These are phyloP conservation scores for Aphelocoma californica DNA, from an alignment of 2,797 vertebrate genomes.

Conservation along the genomic window DNA sequence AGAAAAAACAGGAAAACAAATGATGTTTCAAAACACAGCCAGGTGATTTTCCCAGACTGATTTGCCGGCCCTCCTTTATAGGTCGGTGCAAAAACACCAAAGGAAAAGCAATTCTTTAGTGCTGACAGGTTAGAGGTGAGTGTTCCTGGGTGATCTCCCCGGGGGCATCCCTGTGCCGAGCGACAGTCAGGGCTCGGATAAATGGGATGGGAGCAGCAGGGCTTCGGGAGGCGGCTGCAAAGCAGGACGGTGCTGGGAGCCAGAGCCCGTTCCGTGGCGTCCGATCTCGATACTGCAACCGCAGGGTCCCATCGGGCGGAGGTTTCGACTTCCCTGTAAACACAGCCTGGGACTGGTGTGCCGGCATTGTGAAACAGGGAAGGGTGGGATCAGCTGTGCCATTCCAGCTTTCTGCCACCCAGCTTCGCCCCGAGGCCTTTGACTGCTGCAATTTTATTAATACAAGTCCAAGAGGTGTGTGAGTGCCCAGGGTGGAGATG, in stretches of 20 bases:
- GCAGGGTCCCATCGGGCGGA: fast-evolving
- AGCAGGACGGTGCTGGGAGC: not conserved
- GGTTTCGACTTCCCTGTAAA: not conserved
- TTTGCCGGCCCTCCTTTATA: not conserved
- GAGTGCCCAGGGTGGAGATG: not conserved
- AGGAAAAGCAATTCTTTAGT: not conserved
- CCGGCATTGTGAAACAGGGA: not conserved
- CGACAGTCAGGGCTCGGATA: fast-evolving
- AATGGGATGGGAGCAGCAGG: fast-evolving
- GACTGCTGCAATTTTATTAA: not conserved
- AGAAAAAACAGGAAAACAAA: not conserved
- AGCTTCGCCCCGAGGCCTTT: not conserved
- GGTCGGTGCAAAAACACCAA: not conserved
- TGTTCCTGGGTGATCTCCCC: not conserved
- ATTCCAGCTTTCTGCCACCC: not conserved
- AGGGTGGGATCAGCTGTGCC: not conserved
- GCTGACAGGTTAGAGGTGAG: not conserved
- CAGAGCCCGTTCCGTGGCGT: not conserved
- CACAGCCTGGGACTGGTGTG: fast-evolving
- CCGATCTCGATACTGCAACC: fast-evolving
- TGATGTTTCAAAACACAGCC: not conserved
- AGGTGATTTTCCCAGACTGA: slow-evolving; percentile 38
- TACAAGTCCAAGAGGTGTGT: not conserved
- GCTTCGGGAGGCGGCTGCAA: not conserved
- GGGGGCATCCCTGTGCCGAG: not conserved